Evolutionary conservation across 2,797 vertebrate species (phyloP), one percentile per base, ranked within the genome.

Genomic region (Phylloscopus collybita): DNA sequence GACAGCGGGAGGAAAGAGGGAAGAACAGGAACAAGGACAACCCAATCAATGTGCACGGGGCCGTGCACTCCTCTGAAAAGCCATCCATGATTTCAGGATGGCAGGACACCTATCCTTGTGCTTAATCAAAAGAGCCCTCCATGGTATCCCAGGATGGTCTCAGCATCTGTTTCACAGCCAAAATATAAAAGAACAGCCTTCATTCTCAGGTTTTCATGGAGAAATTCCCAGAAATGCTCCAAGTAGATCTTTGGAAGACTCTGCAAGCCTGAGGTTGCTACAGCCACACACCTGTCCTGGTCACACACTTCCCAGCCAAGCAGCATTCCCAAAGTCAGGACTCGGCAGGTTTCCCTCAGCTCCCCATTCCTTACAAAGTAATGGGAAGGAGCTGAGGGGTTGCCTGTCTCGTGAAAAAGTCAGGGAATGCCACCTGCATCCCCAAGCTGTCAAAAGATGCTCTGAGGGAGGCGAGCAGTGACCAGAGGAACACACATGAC

Each of bases 401-500:
- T 51, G 11, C 30, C 50, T 38, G 36, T 64, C 29, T 66, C 45
- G 82, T 51, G n/a, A 42, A 26, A 29, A 54, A 54, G 47, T 22
- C 59, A 59, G 16, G 54, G 73, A 76, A 60, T 53, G 44, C 42
- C 54, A 16, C 13, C 13, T 65, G 18, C 19, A 5, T 14, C 23
- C 30, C 74, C 60, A 36, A 4, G 67, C 30, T 29, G 1, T 18
- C 5, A 2, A 13, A 6, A 19, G 59, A 26, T n/a, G 40, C 54
- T 82, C 45, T 25, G n/a, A 56, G 38, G 10, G 26, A 45, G 32
- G 23, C 0, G 1, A 88, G 38, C 62, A 69, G 38, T 1, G 7
- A 66, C 11, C 50, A 29, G 47, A 16, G 4, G 26, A 59, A 54
- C 2, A 1, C 30, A 44, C 38, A 59, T 11, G 0, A 26, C 0